phyloP scores from a whole-genome alignment of 1,140 invertebrate genomes.

The Pseudomyrmex pallidus region DNA sequence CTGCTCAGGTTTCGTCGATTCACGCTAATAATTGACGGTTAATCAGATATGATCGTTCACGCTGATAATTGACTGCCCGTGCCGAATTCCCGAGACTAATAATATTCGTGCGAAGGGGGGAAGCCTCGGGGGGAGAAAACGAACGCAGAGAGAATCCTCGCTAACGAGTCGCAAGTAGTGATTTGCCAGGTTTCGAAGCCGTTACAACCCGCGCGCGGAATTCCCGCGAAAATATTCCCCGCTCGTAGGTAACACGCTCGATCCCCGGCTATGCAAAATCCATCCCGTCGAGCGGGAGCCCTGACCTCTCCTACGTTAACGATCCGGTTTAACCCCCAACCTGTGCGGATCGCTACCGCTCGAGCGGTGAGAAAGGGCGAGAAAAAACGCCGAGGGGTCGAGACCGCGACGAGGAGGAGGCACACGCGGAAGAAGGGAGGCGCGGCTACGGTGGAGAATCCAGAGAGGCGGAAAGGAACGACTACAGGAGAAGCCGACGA shows the following conservation, averaged over 20 bases:
- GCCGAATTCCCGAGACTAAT: constrained; percentile 31
- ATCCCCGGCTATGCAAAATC: constrained; percentile 48
- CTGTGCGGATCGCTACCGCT: constrained; percentile 53
- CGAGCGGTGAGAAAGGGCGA: constrained; percentile 59
- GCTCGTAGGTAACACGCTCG: constrained; percentile 8
- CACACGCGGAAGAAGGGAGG: constrained; percentile 46
- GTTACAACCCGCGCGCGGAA: constrained; percentile 32
- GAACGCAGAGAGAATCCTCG: constrained; percentile 24
- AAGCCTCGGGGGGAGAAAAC: constrained; percentile 8
- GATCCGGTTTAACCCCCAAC: constrained; percentile 60
- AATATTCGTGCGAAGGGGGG: constrained; percentile 9
- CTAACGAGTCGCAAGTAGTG: constrained; percentile 55
- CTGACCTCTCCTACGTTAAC: constrained; percentile 64
- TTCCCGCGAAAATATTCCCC: constrained; percentile 41
- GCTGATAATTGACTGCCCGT: constrained; percentile 14
- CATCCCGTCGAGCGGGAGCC: constrained; percentile 32
- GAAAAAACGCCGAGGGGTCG: constrained; percentile 60
- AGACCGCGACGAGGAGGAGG: constrained; percentile 23
- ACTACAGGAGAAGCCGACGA: constrained; percentile 6
- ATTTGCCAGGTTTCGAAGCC: constrained; percentile 56
- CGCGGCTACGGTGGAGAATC: constrained; percentile 10
- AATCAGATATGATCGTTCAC: not conserved
- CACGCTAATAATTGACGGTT: not conserved
- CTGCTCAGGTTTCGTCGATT: no score
- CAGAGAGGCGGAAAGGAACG: constrained; percentile 37